Evolutionary conservation across 2,113 vertebrate species (phyloP), one percentile per base, ranked within the genome.

Genomic region (Lota lota): DNA sequence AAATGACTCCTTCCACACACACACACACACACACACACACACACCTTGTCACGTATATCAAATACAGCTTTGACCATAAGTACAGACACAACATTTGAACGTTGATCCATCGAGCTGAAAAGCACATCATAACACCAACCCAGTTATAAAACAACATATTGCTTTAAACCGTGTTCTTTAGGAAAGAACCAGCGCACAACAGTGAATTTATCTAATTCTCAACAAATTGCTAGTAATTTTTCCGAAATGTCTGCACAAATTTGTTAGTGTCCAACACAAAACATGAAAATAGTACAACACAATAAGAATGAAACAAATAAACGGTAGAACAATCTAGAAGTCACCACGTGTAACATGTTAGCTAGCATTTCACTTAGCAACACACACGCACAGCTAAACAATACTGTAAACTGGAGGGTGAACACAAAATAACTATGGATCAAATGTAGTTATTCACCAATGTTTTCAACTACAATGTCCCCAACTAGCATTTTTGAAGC

Each of bases 21-120:
- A 56, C 53, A 56, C 53, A 56, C 53, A 56, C 57, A 22, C 40
- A 8, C 66, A 16, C 54, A 40, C 66, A 66, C 54, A 63, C 18
- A 12, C 21, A 61, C 62, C 69, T 40, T 19, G 59, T 74, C 53
- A n/a, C 16, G 53, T 72, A 71, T 40, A 72, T 57, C 59, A 20
- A 65, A 51, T 28, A 70, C 67, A 65, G 60, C 64, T 74, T 70
- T 70, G 63, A 85, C 70, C 57, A 22, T 61, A 74, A 62, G 77
- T 16, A 80, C 75, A 72, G 54, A 79, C 65, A 61, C 78, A 73
- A 79, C 40, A 64, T 15, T 66, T 66, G 36, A 51, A 67, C 64
- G 73, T 71, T 40, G 72, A 75, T 69, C 76, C 78, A 87, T 69
- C 67, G 73, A 80, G 66, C 75, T 66, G 79, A 86, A 62, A 75